Base-by-base conservation (phyloP, 2,797 vertebrate species). In the Pristis pectinata region DNA sequence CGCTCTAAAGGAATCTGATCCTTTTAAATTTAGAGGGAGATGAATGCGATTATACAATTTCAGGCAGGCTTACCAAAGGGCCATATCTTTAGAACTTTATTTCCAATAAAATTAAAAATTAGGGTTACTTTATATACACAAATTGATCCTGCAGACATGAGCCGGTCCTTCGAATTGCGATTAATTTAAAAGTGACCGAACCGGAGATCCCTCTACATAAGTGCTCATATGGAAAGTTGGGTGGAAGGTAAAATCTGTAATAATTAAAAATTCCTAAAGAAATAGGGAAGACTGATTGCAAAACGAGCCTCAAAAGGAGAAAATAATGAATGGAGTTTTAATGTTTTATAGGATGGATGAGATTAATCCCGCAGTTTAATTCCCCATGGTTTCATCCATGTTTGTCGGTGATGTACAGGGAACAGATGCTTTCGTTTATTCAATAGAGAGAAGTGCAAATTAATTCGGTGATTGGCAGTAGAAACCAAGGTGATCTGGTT, bases 401-500 rank as follows among this genome's bases (percentile, higher is more conserved):
- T 91, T 91, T 64, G 59, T 17, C 59, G 61, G 59, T 41, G 87
- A 22, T 67, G n/a, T 41, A 3, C 87, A 41, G n/a, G 4, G 87
- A 91, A 67, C 87, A 91, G n/a, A 67, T 64, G 15, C 4, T 91
- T 67, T 91, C 59, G 19, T 64, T 91, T 67, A 41, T 67, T 41
- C 24, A 67, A 91, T 67, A 3, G 56, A 64, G 59, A 41, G 19
- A 91, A 67, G n/a, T 67, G 59, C n/a, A 91, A 91, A 91, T 91
- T 9, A 91, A 91, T 67, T 91, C 87, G 41, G 2, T 91, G 59
- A 91, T 91, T 91, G 87, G 64, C 87, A 64, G n/a, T 41, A 11
- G 61, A 67, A 91, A 61, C n/a, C n/a, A 64, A 41, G 87, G 59
- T 91, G 87, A 67, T 67, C 59, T 24, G 87, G 59, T 91, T 91